Evolutionary conservation across 2,113 vertebrate genomes (phyloP).

Genomic region (Odontophorus gujanensis): DNA sequence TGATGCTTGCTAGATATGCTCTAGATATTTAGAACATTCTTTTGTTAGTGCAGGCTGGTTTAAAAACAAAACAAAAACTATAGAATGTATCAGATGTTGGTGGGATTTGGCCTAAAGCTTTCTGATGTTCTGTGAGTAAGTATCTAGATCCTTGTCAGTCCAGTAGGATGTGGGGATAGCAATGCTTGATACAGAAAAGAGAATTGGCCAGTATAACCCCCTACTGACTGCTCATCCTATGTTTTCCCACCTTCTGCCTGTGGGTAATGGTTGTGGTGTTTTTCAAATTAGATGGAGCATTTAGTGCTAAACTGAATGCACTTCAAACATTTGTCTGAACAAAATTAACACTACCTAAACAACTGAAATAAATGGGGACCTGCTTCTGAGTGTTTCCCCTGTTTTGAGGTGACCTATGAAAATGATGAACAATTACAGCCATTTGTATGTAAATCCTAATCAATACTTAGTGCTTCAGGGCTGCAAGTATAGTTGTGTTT

Average conservation of each 20-base stretch:
- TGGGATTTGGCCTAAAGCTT: neutral
- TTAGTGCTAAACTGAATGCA: neutral
- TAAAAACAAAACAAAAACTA: neutral
- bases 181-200: neutral
- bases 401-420: neutral
- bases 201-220: neutral
- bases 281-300: neutral
- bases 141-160: neutral
- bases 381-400: neutral
- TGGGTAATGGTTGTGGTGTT: accelerated
- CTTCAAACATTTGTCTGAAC: neutral
- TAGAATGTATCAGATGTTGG: neutral
- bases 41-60: neutral
- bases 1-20: neutral
- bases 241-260: neutral
- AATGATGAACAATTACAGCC: neutral
- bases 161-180: neutral
- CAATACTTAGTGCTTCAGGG: neutral
- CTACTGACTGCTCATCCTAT: neutral
- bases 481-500: neutral
- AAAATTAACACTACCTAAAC: neutral
- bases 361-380: neutral
- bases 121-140: neutral
- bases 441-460: neutral
- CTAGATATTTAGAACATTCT: neutral